These are phyloP conservation scores for Salmo trutta DNA, from an alignment of 2,797 vertebrate genomes.

Conservation along the genomic window DNA sequence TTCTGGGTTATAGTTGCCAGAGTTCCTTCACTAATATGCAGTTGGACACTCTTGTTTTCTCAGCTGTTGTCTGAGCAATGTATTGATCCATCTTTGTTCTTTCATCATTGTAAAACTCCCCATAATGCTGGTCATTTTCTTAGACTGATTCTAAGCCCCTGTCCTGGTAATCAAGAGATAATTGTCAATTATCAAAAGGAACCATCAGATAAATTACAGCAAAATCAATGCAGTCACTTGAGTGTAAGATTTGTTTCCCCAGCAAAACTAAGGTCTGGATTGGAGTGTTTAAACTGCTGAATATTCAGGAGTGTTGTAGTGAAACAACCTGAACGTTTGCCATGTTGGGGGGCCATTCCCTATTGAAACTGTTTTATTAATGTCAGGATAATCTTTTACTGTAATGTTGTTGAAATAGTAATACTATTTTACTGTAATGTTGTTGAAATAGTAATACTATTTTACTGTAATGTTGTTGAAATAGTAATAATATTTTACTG, in stretches of 20 bases:
- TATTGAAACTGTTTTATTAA: slow-evolving; percentile 18
- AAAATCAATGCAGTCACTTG: slow-evolving; percentile 78
- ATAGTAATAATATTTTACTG: too few species aligned
- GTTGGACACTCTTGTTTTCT: slow-evolving; percentile 62
- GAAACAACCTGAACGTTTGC: slow-evolving; percentile 23
- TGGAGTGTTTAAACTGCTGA: slow-evolving; percentile 48
- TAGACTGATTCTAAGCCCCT: slow-evolving; percentile 79
- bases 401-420: too few species aligned
- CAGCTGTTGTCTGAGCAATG: slow-evolving; percentile 66
- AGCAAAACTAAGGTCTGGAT: slow-evolving; percentile 48
- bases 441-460: too few species aligned
- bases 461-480: too few species aligned
- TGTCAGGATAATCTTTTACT: too few species aligned
- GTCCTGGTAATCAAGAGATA: slow-evolving; percentile 84
- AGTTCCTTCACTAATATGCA: slow-evolving; percentile 47
- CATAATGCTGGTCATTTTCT: slow-evolving; percentile 80
- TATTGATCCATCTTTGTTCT: slow-evolving; percentile 80
- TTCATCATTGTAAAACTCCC: slow-evolving; percentile 74
- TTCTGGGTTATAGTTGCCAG: slow-evolving; percentile 33
- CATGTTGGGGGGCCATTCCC: slow-evolving; percentile 25
- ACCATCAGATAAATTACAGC: slow-evolving; percentile 83
- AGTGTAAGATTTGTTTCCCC: slow-evolving; percentile 56
- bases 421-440: too few species aligned
- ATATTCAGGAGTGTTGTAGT: not conserved
- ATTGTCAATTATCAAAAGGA: slow-evolving; percentile 87